Base-by-base conservation (phyloP, 2,888 invertebrate species). In the Teinopalpus imperialis region DNA sequence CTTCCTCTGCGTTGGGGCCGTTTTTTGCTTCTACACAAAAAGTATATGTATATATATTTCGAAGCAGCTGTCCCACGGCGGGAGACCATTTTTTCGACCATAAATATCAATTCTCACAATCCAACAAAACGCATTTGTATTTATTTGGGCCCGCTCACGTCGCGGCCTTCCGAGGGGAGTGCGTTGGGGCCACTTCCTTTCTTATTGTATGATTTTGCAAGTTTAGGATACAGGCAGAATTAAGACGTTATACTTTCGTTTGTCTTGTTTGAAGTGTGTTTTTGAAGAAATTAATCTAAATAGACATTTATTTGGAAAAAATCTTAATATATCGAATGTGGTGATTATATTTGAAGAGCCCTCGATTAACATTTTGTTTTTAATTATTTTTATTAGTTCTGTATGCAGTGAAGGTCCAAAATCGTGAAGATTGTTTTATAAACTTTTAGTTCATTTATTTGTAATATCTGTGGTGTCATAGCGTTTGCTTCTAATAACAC, bases 91-190 rank as follows among this genome's bases (percentile, higher is more conserved):
- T 81, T 82, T 83, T 82, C 69, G 32, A 72, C 70, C 79, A 80
- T 86, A 86, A 86, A 86, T 86, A 86, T 85, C 85, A 86, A 85
- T 85, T 83, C 81, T 70, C 77, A 72, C 76, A 74, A 72, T 69
- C 74, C 73, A 75, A 78, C 77, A 74, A 75, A 74, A 77, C 69
- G 69, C 81, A 82, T 85, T 85, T 79, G 75, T 86, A 82, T 82
- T 85, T 83, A 82, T 85, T 85, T 83, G 80, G 73, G 71, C 67
- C 63, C 69, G 34, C 62, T 65, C 63, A 61, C 65, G 61, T 69
- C 66, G 69, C 60, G 71, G 69, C 63, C 63, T 68, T 18, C 64
- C 66, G 49, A 61, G 62, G 64, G 67, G 67, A 63, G 57, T 59
- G 59, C 67, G 59, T 66, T 53, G 54, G 67, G 69, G 69, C 59